These are phyloP conservation scores for Mohoua ochrocephala DNA, from an alignment of 2,113 vertebrate species.

Conservation along the genomic window DNA sequence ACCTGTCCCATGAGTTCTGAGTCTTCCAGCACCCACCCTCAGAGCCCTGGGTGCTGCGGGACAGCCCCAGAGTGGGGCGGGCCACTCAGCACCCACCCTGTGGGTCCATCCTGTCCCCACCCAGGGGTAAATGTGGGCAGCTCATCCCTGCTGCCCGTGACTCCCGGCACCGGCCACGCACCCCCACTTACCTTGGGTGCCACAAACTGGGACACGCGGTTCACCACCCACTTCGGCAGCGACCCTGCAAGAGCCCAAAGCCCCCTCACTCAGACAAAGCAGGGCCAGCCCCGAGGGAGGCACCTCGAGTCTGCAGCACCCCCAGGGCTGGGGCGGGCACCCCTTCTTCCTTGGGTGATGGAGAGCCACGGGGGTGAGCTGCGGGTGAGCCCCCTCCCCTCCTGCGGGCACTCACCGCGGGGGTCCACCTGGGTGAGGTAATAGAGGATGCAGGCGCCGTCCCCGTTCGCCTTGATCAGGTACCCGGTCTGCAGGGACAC, in stretches of 20 bases:
- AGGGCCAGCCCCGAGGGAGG: neutral
- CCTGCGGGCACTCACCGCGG: slow-evolving; percentile 67
- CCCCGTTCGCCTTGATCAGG: slow-evolving; percentile 77
- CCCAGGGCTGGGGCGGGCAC: neutral
- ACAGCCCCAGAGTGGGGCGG: too few species aligned
- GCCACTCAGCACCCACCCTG: neutral
- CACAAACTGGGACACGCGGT: slow-evolving; percentile 85
- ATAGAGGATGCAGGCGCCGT: slow-evolving; percentile 73
- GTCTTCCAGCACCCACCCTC: rapidly evolving
- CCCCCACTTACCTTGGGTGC: slow-evolving; percentile 76
- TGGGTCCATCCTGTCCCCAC: neutral
- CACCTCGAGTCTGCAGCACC: neutral
- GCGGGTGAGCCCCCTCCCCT: neutral
- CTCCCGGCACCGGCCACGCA: rapidly evolving
- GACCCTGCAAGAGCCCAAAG: slow-evolving; percentile 70
- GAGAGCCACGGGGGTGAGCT: neutral
- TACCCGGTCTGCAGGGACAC: slow-evolving; percentile 82
- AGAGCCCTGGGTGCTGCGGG: neutral
- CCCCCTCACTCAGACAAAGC: neutral
- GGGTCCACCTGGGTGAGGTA: slow-evolving; percentile 90
- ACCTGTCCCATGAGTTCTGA: neutral
- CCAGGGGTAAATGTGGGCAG: neutral
- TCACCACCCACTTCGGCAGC: slow-evolving; percentile 85
- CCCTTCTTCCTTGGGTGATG: neutral
- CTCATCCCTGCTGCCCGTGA: neutral